Base-by-base conservation (phyloP, 2,888 invertebrate genomes). In the Onchidella celtica region DNA sequence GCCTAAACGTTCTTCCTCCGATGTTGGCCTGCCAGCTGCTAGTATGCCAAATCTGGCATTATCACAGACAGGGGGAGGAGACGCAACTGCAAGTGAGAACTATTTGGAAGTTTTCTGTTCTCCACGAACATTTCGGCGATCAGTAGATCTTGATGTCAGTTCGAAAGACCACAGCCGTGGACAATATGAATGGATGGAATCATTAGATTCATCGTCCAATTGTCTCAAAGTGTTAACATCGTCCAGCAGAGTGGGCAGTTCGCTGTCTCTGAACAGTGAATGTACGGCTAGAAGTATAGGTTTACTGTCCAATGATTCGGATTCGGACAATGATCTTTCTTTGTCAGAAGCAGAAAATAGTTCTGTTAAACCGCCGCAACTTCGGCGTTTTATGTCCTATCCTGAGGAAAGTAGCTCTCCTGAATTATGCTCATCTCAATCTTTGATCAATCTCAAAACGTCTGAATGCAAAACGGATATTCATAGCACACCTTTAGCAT, bases 241-340 rank as follows among this genome's bases (percentile, higher is more conserved):
- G 27, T 66, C 81, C 55, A 89, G 89, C 78, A 84, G 89, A 3
- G 87, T 88, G 0, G 89, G 89, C 9, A 90, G 90, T 65, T 85
- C 90, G 4, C 76, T 90, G 36, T 90, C 90, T 0, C 70, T 90
- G 36, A 90, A 88, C 77, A 90, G 90, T 81, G 90, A 90, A 66
- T 90, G 89, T 83, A 90, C 90, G 2, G 86, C 90, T 0, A 77
- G 89, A 73, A 90, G 90, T 83, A 87, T 90, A n/a, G 90, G 90
- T 3, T 84, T 90, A 9, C 87, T 90, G 40, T 90, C 90, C 68
- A 90, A 90, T 83, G 90, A 90, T 85, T 90, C 90, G 3, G 77
- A 72, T 27, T 65, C 82, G 3, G 82, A 82, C 27, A 61, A 73
- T 24, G 82, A 79, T 66, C 29, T 76, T 32, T 76, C 79, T 14